Evolutionary conservation across 2,888 invertebrate genomes (phyloP), one percentile per base, ranked within the genome.

Genomic region (Platycheirus rosarum): DNA sequence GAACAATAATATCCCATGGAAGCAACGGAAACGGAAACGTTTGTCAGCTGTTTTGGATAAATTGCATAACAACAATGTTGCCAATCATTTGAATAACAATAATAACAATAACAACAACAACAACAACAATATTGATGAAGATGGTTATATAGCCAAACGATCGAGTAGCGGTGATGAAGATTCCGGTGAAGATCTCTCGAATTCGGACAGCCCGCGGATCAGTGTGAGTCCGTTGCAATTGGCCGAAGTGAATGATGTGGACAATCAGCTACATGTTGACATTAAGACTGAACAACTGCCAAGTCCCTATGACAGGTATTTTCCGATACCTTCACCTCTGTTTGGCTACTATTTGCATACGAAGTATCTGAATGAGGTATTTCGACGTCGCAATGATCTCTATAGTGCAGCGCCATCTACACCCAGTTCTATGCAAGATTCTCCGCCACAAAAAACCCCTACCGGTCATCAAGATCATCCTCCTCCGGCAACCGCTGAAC

Each of bases 1-100:
- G 84, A 93, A 93, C 86, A 92, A 93, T 82, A 93, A 93, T 86
- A 92, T 93, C 91, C 92, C 93, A 86, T 88, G 91, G 89, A 94
- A 95, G 88, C 93, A 94, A 85, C 92, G 94, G 85, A 97, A 96
- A 89, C 93, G 95, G 84, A 94, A 95, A 88, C 92, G 96, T 42
- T 92, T 97, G 14, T 95, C 95, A 66, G 95, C 94, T 80, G 95
- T 97, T 18, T 91, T 97, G 77, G 96, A 96, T 88, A 95, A 95
- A 86, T 92, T 96, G 63, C 91, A 92, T 65, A 91, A 92, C 86
- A 92, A 92, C 87, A 89, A 89, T 65, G 86, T 88, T 55, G 87
- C 88, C 77, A 90, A 90, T 84, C 90, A 91, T 86, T 89, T 91
- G 71, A 89, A 91, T 79, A 90, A 90, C 29, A 79, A 84, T 13